Percentiles rank a stretch among this genome's conserved stretches.
Conservation (phyloP, 2,113 vertebrate species). For the Elgaria multicarinata region DNA sequence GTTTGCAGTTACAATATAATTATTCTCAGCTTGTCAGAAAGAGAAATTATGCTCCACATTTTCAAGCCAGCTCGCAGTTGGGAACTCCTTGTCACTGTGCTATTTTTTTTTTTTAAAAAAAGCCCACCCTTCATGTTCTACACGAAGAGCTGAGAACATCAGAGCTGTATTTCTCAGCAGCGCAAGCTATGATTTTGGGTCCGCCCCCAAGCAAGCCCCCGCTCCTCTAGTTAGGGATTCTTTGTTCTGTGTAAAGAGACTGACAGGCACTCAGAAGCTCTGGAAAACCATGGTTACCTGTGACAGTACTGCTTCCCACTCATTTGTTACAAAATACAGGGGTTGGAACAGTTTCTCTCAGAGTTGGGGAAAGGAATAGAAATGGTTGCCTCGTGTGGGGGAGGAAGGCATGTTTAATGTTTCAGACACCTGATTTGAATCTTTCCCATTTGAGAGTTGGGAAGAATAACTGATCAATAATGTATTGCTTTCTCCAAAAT, state of each 20-base stretch:
- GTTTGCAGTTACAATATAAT: constrained; percentile 19
- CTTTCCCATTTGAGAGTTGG: not conserved
- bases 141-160: not conserved
- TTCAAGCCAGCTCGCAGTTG: constrained; percentile 19
- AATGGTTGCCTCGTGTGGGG: not conserved
- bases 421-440: not conserved
- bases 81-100: not conserved
- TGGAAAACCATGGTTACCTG: constrained; percentile 76
- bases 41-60: constrained; percentile 1
- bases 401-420: not conserved
- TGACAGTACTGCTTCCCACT: constrained; percentile 72
- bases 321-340: constrained; percentile 19
- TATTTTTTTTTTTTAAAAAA: constrained; percentile 18
- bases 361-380: not conserved
- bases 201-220: constrained; percentile 36
- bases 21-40: constrained; percentile 17
- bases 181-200: constrained; percentile 47
- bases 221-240: constrained; percentile 30
- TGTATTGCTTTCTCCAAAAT: not conserved
- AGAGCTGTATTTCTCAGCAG: constrained; percentile 42
- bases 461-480: not conserved
- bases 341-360: not conserved
- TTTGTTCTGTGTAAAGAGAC: constrained; percentile 62
- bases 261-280: constrained; percentile 43
- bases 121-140: not conserved